Base-by-base conservation (phyloP, 2,797 vertebrate species). In the Nyctibius grandis region DNA sequence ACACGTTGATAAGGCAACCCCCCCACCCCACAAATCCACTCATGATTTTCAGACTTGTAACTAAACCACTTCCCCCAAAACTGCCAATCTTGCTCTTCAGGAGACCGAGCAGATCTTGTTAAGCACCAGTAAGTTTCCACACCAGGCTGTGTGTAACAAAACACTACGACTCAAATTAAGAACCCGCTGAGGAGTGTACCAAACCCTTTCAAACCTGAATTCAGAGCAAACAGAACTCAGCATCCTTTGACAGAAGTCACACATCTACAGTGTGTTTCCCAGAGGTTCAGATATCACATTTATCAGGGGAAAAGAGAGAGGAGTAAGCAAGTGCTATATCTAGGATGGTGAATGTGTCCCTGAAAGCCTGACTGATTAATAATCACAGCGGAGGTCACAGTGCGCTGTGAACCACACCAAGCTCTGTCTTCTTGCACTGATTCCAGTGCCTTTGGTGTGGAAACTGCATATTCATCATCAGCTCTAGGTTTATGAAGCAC, bases 301-400 rank as follows among this genome's bases (percentile, higher is more conserved):
- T 80, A 80, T 45, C n/a, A 61, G 29, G 33, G 9, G 82, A 89
- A 85, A 94, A 79, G 26, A 77, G 33, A 74, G n/a, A 94, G 28
- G 5, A 77, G 38, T 12, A 91, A 56, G 31, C 28, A 77, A 92
- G n/a, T 42, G 47, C 21, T 88, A 4, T 25, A 76, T n/a, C 75
- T 59, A 77, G 63, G 19, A 51, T 86, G 92, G 76, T 84, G 42
- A 65, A 72, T 57, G 81, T 87, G 79, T 28, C 91, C 78, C n/a
- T 86, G 81, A 96, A 85, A 96, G 74, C 26, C 68, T 82, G 70
- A 65, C 34, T 94, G 70, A 95, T 95, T 92, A 93, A 94, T 84
- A 96, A 95, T 79, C 81, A 86, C 76, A 88, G 57, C 19, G 59
- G 54, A 75, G 83, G 85, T 72, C 67, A 81, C 50, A 42, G 31